Base-by-base conservation (phyloP, 2,797 vertebrate species). In the Enteromius thamalakanensis region DNA sequence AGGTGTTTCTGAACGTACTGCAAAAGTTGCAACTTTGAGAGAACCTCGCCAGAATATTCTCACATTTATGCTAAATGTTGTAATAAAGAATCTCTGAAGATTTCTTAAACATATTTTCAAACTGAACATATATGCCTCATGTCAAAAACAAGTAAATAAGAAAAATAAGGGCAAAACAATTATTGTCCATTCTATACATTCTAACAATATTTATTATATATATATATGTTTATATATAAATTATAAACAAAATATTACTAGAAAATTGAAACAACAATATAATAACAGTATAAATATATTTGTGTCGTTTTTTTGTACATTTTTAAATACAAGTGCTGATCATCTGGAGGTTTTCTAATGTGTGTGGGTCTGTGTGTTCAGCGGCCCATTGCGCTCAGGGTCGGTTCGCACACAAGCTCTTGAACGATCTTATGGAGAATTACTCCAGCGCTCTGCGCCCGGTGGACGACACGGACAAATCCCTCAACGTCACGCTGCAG, bases 401-500 rank as follows among this genome's bases (percentile, higher is more conserved):
- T 80, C 96, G 94, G 87, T 98, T 95, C 17, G 97, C 98, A 64
- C 96, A 97, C 83, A 96, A 96, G 90, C 94, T 99, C 17, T 95
- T 99, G 84, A 96, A 92, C 0, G 95, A 98, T 81, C 91, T 99
- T 87, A 98, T 98, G 94, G 96, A 98, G 92, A 95, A 96, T 87
- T 99, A 99, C 81, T 97, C 96, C 76, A 97, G 92, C 21, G 97
- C 97, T 71, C 92, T 99, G 68, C 94, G 96, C 75, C 98, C 98
- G 0, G 98, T 99, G 58, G 97, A 98, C 84, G 98, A 99, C 88
- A 99, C 97, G 5, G 98, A 99, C 90, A 93, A 94, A 87, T 96
- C 97, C 10, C 91, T 99, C 32, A 99, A 99, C 26, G 97, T 99
- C 89, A 99, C 97, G 1, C 92, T 99, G 89, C 97, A 98, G 93